A percentile compares a stretch with the other conserved stretches of the same genome.
phyloP scores from a whole-genome alignment of 64 coral and sea anemone species.

The Anthopleura sola region DNA sequence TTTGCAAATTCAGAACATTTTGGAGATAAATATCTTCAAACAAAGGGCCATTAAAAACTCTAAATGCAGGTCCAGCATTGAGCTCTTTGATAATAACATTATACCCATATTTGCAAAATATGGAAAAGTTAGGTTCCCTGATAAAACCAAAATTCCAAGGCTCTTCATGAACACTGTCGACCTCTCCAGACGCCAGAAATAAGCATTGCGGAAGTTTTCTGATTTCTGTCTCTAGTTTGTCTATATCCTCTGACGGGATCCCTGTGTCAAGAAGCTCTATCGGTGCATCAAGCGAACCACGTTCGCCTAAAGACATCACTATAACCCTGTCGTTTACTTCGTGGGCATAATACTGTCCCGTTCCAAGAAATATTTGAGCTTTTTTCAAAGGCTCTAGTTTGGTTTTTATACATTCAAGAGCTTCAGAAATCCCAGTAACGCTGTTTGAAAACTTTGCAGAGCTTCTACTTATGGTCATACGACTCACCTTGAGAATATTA shows the following conservation, averaged over 20 bases:
- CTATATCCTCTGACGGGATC: slow-evolving; percentile 36
- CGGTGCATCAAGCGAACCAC: not conserved
- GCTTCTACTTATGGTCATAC: not conserved
- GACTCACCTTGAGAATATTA: not conserved
- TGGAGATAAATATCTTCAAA: slow-evolving; percentile 36
- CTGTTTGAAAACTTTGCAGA: not conserved
- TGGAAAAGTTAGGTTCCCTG: slow-evolving; percentile 37
- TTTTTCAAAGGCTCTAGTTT: not conserved
- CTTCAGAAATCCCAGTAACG: not conserved
- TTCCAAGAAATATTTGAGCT: slow-evolving; percentile 62
- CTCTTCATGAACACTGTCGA: slow-evolving; percentile 54
- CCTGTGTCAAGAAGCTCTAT: slow-evolving; percentile 33
- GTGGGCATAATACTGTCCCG: slow-evolving; percentile 73
- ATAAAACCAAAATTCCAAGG: slow-evolving; percentile 68
- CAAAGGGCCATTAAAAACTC: slow-evolving; percentile 25
- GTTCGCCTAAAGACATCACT: slow-evolving; percentile 41
- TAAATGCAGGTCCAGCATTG: slow-evolving; percentile 11
- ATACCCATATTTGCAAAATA: slow-evolving; percentile 56
- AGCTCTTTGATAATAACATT: slow-evolving; percentile 4
- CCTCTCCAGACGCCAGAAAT: slow-evolving; percentile 32
- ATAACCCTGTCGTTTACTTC: slow-evolving; percentile 64
- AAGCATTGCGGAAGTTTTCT: not conserved
- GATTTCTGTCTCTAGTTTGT: slow-evolving; percentile 30
- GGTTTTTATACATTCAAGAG: not conserved
- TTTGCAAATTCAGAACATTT: slow-evolving; percentile 44